Evolutionary conservation across 2,888 invertebrate genomes (phyloP).

Genomic region (Hoplodrina blanda): DNA sequence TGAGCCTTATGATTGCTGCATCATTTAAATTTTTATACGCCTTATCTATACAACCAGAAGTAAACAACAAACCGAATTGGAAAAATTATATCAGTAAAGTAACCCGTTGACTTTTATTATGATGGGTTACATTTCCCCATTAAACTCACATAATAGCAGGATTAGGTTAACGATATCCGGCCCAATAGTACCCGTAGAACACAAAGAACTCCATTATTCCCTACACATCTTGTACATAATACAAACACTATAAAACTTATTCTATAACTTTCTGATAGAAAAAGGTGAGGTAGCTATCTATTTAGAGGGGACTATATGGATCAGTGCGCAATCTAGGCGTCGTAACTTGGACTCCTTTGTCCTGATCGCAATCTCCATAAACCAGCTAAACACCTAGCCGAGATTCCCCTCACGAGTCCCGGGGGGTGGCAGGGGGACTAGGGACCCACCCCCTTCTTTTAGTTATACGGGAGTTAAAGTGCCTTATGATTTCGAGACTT

Average conservation of each 20-base stretch:
- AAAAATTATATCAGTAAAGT: neutral
- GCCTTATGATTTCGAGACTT: constrained; percentile 84
- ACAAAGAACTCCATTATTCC: constrained; percentile 48
- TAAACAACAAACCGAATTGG: neutral
- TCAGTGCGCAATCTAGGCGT: constrained; percentile 84
- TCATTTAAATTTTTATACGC: neutral
- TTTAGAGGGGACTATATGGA: constrained; percentile 78
- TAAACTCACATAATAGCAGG: constrained; percentile 18
- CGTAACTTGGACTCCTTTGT: constrained; percentile 87
- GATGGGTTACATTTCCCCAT: constrained; percentile 21
- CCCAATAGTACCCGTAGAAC: constrained; percentile 23
- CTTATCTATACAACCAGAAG: neutral
- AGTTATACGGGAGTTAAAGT: constrained; percentile 82
- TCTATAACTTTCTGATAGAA: constrained; percentile 71
- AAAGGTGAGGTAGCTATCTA: constrained; percentile 71
- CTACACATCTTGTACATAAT: constrained; percentile 38
- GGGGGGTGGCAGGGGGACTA: constrained; percentile 59
- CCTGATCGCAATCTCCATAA: constrained; percentile 90
- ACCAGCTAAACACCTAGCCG: constrained; percentile 89
- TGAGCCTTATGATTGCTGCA: neutral
- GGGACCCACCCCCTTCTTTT: constrained; percentile 69
- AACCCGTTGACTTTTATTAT: constrained; percentile 13
- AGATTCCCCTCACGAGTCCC: constrained; percentile 79
- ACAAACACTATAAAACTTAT: constrained; percentile 65
- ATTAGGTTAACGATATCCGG: constrained; percentile 41